phyloP scores from a whole-genome alignment of 1,140 invertebrate genomes.

The Aplysia californica region DNA sequence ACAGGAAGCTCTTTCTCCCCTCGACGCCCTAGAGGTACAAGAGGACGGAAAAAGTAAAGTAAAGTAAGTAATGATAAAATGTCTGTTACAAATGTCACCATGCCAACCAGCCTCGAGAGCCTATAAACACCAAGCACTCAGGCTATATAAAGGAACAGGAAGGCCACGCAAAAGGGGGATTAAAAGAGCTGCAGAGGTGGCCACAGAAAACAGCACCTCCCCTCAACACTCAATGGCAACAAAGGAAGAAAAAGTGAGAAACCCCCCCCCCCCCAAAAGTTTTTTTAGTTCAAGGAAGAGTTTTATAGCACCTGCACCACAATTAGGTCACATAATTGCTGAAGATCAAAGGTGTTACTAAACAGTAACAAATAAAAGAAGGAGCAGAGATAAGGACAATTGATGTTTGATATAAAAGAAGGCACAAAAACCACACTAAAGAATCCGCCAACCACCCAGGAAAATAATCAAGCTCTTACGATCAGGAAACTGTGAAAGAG shows the following conservation, averaged over 20 bases:
- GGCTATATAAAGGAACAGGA: no score
- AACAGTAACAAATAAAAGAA: background rate
- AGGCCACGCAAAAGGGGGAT: no score
- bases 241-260: no score
- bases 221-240: no score
- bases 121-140: no score
- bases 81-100: background rate
- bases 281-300: background rate
- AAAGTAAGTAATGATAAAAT: no score
- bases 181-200: no score
- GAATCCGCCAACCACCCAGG: background rate
- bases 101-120: no score
- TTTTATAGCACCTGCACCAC: background rate
- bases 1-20: background rate
- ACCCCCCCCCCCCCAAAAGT: no score
- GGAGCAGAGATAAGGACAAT: background rate
- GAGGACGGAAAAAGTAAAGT: background rate
- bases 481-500: conserved; percentile 80
- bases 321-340: background rate
- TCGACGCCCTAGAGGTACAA: background rate
- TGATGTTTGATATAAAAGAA: background rate
- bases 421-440: conserved; percentile 1
- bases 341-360: no score
- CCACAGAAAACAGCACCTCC: no score
- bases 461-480: conserved; percentile 67